A percentile compares a stretch with the other conserved stretches of the same genome.
Conservation (phyloP, 2,888 invertebrate species). For the Polydrusus cervinus region DNA sequence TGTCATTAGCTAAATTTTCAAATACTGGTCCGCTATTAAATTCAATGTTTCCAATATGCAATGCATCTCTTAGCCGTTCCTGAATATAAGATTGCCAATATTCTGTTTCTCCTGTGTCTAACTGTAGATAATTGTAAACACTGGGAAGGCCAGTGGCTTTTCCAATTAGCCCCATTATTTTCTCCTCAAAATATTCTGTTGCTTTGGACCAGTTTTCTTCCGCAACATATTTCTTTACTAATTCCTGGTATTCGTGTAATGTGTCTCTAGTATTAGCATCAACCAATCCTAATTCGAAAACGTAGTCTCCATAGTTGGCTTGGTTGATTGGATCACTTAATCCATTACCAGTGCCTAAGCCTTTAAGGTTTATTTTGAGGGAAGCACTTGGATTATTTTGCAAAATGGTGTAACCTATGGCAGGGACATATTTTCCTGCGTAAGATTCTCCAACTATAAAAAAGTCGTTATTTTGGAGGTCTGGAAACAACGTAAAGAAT, state of each 20-base stretch:
- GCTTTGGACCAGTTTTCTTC: constrained; percentile 28
- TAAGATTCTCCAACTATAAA: constrained; percentile 70
- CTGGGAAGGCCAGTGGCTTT: constrained; percentile 7
- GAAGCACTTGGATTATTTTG: constrained; percentile 76
- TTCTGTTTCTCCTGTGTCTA: constrained; percentile 1
- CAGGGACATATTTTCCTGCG: constrained; percentile 86
- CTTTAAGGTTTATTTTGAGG: constrained; percentile 81
- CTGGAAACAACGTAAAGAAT: constrained; percentile 25
- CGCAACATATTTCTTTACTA: constrained; percentile 22
- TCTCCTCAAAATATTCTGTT: constrained; percentile 21
- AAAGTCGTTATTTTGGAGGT: constrained; percentile 26
- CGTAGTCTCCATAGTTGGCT: constrained; percentile 83
- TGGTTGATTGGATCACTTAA: constrained; percentile 86
- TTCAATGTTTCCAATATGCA: constrained; percentile 86
- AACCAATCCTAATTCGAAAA: constrained; percentile 84
- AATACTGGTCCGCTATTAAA: constrained; percentile 47
- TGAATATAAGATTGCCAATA: constrained; percentile 25
- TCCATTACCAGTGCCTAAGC: constrained; percentile 85
- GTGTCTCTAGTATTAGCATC: constrained; percentile 68
- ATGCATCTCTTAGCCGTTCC: constrained; percentile 68
- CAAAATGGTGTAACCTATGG: constrained; percentile 83
- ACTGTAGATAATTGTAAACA: constrained; percentile 28
- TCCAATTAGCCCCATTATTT: constrained; percentile 23
- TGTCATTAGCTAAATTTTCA: constrained; percentile 54
- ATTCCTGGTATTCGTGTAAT: neutral